These are phyloP conservation scores for Cryptosula pallasiana DNA, from an alignment of 2,888 invertebrate genomes.

Conservation along the genomic window DNA sequence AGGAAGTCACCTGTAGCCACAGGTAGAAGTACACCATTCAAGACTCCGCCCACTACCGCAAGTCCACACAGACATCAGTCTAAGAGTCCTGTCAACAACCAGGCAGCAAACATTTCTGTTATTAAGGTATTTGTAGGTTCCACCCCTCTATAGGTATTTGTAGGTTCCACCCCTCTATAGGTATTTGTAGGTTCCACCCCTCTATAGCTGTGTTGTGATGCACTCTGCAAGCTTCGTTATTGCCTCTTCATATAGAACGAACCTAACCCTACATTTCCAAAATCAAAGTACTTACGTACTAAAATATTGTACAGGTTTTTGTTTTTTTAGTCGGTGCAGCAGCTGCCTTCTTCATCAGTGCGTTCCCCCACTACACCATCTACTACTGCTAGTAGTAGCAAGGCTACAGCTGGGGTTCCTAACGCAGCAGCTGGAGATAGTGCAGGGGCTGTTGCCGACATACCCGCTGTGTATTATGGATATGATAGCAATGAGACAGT, in stretches of 20 bases:
- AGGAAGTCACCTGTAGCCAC: slow-evolving; percentile 16
- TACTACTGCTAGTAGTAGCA: neutral
- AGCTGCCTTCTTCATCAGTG: neutral
- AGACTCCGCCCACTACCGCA: neutral
- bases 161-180: no score
- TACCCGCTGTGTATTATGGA: slow-evolving; percentile 50
- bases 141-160: no score
- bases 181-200: no score
- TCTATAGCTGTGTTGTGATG: no score
- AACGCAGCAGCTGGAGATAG: neutral
- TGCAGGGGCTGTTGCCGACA: slow-evolving; percentile 23
- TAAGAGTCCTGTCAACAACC: slow-evolving; percentile 12
- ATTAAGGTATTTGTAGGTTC: slow-evolving; percentile 4
- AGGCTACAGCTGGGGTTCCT: neutral
- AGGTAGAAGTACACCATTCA: neutral
- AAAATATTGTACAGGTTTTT: neutral
- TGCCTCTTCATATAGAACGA: no score
- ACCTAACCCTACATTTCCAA: no score
- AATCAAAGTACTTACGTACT: no score
- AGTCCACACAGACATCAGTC: neutral
- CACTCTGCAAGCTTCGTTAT: no score
- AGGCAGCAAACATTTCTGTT: neutral
- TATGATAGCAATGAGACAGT: slow-evolving; percentile 81
- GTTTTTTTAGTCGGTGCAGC: neutral
- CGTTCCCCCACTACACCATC: neutral